Evolutionary conservation across 53 echinoderm and acorn worm genomes (phyloP), one percentile per base, ranked within the genome.

Genomic region (Paelopatides confundens): DNA sequence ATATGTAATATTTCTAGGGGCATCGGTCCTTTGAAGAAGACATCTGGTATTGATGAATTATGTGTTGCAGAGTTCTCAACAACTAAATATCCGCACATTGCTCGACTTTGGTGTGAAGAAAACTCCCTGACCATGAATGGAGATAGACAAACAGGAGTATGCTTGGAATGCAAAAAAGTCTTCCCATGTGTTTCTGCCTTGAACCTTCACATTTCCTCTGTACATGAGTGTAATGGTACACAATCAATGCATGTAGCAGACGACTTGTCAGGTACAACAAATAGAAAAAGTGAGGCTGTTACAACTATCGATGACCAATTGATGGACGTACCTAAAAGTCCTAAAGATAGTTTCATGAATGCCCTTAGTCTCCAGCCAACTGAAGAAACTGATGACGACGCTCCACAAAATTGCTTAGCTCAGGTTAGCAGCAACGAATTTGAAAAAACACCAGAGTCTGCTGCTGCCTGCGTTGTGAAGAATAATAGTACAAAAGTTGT

Each of bases 41-140:
- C 87, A 24, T 82, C 85, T 14, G 94, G 94, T n/a, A 93, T 99
- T 66, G 89, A 95, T 24, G 99, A 94, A 64, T 87, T 99, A 33
- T 84, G 94, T 52, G 92, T 91, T 40, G 86, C 91, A 30, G 99
- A 99, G 63, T 96, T 99, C 85, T 99, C 99, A 3, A 91, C 94
- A 26, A 86, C 85, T 15, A 95, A 96, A 77, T 99, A 96, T 69
- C 95, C 99, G 12, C 91, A 92, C 29, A 94, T 99, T 34, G 99
- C 99, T 38, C 94, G 94, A 69, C 87, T 90, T 65, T 99, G 99
- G 99, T 99, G 99, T 78, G 99, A 99, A 76, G 91, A 93, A 69
- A 92, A 99, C 77, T 91, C 90, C 23, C 87, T 89, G 27, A 77
- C 84, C 64, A 27, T 64, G 31, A 88, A 89, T 39, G 94, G 85